Conservation (phyloP, 1,140 invertebrate genomes). For the Drosophila paulistorum region DNA sequence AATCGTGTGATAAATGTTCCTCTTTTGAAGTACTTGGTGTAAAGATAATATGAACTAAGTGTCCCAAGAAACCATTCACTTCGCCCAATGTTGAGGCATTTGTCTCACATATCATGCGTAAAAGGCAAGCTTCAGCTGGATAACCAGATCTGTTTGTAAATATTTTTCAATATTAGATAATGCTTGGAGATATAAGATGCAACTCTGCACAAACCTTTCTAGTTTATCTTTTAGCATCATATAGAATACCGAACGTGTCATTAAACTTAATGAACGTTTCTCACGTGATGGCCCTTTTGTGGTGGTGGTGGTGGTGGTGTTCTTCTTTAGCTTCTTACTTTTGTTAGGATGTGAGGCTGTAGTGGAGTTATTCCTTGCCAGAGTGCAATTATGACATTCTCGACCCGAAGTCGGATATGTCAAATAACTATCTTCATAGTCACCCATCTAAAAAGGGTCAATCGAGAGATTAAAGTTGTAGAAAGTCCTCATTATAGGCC, state of each 20-base stretch:
- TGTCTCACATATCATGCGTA: conserved; percentile 76
- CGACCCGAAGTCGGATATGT: conserved; percentile 58
- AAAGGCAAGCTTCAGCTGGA: conserved; percentile 56
- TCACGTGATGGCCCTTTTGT: conserved; percentile 16
- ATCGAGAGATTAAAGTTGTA: not conserved
- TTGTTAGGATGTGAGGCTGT: not conserved
- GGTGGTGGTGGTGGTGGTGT: not conserved
- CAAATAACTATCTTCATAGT: conserved; percentile 61
- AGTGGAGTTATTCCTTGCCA: not conserved
- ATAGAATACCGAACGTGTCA: conserved; percentile 66
- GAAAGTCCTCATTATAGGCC: conserved; percentile 15
- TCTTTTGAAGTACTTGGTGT: conserved; percentile 84
- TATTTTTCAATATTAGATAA: too few relatives aligned
- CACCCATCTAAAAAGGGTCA: conserved; percentile 46
- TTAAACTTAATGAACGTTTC: conserved; percentile 44
- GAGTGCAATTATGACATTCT: not conserved
- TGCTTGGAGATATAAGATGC: too few relatives aligned
- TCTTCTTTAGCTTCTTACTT: conserved; percentile 3
- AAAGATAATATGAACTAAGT: conserved; percentile 72
- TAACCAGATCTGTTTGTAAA: conserved; percentile 54
- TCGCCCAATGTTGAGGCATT: conserved; percentile 67
- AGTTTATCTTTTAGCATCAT: conserved; percentile 66
- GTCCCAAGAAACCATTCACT: conserved; percentile 73
- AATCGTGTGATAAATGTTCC: conserved; percentile 84
- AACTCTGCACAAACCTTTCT: conserved; percentile 39